Conservation (phyloP, 2,797 vertebrate species). For the Macropus fuliginosus region DNA sequence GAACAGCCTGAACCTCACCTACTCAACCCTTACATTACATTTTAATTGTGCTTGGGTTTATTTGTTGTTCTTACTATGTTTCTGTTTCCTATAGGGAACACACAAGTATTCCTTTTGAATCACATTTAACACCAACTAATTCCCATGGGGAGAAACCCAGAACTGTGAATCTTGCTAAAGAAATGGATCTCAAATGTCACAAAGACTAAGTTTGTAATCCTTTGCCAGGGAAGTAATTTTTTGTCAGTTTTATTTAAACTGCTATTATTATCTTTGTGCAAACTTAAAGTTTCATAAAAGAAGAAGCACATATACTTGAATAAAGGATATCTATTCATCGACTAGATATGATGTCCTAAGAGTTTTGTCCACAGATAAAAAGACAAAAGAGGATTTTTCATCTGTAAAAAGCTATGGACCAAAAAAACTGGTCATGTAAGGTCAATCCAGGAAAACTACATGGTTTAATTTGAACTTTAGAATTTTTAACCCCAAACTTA, state of each 20-base stretch:
- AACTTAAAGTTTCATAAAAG: conserved; percentile 34
- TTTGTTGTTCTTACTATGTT: conserved; percentile 46
- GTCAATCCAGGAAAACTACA: not conserved
- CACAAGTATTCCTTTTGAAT: conserved; percentile 21
- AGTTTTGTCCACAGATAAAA: not conserved
- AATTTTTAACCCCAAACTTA: not conserved
- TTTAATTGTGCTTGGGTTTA: conserved; percentile 62
- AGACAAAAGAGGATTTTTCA: not conserved
- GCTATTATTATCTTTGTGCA: conserved; percentile 51
- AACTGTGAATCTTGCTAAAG: conserved; percentile 11
- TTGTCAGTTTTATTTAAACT: conserved; percentile 63
- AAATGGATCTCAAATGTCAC: not conserved
- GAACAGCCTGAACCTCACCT: conserved; percentile 13
- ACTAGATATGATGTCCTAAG: not conserved
- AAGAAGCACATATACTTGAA: conserved; percentile 37
- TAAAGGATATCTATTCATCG: not conserved
- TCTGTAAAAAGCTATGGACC: not conserved
- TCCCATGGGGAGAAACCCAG: conserved; percentile 14
- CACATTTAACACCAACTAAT: conserved; percentile 41
- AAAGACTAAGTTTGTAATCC: conserved; percentile 23
- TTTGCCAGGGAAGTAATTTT: conserved; percentile 36
- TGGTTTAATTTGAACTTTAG: not conserved
- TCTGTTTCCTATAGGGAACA: conserved; percentile 35
- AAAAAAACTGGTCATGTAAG: not conserved
- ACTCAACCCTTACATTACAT: conserved; percentile 25